Conservation (phyloP, 1,140 invertebrate genomes). For the Dinothrombium tinctorium region DNA sequence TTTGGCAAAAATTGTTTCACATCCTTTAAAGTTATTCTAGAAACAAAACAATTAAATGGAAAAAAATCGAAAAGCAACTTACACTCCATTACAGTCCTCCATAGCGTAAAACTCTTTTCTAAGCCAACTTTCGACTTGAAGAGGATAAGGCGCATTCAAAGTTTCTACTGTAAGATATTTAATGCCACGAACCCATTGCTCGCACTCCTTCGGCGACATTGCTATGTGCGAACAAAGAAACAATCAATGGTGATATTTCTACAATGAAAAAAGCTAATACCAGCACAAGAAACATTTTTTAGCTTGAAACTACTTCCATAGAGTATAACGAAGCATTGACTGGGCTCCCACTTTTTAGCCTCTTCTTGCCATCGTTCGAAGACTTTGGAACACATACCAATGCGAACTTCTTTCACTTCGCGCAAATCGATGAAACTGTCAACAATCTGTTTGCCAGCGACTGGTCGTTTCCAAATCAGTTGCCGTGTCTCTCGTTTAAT, state of each 20-base stretch:
- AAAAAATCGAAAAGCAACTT: no score
- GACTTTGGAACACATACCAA: constrained; percentile 66
- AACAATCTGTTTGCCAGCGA: constrained; percentile 7
- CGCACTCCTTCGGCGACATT: constrained; percentile 59
- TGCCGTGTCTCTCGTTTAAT: constrained; percentile 69
- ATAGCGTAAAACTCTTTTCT: constrained; percentile 78
- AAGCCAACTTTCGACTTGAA: constrained; percentile 73
- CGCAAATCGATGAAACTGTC: constrained; percentile 40
- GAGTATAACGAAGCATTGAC: constrained; percentile 65
- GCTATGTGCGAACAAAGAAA: no score
- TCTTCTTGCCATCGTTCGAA: constrained; percentile 82
- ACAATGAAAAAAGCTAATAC: no score
- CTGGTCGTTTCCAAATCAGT: constrained; percentile 36
- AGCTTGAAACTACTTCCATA: constrained; percentile 76
- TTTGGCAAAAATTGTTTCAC: constrained; percentile 67
- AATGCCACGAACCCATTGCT: constrained; percentile 58
- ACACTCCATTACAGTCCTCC: constrained; percentile 49
- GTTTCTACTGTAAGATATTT: constrained; percentile 56
- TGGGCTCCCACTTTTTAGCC: constrained; percentile 44
- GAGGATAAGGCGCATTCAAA: constrained; percentile 46
- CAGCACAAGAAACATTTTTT: constrained; percentile 62
- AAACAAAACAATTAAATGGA: no score
- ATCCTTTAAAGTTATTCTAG: constrained; percentile 56
- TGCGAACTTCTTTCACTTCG: constrained; percentile 66
- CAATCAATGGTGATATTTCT: no score